These are phyloP conservation scores for Trisateles emortualis DNA, from an alignment of 2,888 invertebrate genomes.

Conservation along the genomic window DNA sequence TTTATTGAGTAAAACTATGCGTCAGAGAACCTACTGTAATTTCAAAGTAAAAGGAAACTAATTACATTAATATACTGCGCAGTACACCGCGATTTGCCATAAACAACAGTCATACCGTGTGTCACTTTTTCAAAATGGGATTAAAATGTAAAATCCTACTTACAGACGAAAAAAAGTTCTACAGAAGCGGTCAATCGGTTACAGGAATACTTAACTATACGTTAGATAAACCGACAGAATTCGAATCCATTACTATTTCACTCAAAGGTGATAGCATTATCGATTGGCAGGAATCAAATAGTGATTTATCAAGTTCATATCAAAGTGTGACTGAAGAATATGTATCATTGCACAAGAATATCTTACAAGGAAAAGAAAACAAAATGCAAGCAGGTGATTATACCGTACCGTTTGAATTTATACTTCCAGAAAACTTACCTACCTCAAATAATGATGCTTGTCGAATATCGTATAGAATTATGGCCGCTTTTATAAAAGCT, in stretches of 20 bases:
- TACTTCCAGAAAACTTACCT: slow-evolving; percentile 26
- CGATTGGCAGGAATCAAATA: slow-evolving; percentile 1
- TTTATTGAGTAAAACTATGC: too few species aligned
- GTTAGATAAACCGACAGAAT: slow-evolving; percentile 23
- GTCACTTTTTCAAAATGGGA: too few species aligned
- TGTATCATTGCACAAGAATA: slow-evolving; percentile 3
- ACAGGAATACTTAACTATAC: slow-evolving; percentile 29
- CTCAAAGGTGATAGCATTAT: slow-evolving; percentile 25
- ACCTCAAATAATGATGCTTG: background rate
- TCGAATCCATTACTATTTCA: slow-evolving; percentile 19
- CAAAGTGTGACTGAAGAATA: slow-evolving; percentile 28
- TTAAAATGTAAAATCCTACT: background rate
- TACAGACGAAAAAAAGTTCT: slow-evolving; percentile 13
- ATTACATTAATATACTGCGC: background rate
- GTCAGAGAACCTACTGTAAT: too few species aligned
- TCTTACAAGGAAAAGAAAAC: background rate
- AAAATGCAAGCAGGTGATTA: slow-evolving; percentile 24
- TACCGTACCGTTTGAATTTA: slow-evolving; percentile 40
- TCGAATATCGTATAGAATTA: background rate
- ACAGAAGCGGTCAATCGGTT: slow-evolving; percentile 7
- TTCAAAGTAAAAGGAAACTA: background rate
- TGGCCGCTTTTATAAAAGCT: background rate
- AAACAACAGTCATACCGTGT: too few species aligned
- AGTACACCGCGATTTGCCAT: background rate
- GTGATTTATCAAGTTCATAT: background rate